Evolutionary conservation across 1,140 invertebrate genomes (phyloP).

Genomic region (Anoplophora glabripennis): DNA sequence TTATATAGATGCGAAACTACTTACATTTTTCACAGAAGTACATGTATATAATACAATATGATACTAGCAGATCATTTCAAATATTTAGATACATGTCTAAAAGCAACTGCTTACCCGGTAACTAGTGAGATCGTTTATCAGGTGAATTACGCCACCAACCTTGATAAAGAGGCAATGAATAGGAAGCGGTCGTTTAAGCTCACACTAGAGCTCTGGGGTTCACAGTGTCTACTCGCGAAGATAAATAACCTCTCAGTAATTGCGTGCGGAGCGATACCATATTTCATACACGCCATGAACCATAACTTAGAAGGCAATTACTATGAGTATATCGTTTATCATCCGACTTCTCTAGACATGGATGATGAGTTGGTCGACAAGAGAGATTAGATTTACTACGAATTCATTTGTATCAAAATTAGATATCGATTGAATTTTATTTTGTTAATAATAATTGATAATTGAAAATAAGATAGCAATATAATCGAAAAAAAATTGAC

Average conservation of each 20-base stretch:
- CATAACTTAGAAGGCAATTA: constrained; percentile 60
- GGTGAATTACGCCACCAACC: not conserved
- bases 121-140: no score
- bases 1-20: no score
- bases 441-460: no score
- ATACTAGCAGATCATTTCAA: no score
- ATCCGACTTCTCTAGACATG: constrained; percentile 38
- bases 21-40: no score
- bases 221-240: constrained; percentile 38
- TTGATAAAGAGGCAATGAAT: constrained; percentile 38
- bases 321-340: constrained; percentile 58
- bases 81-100: no score
- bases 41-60: no score
- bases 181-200: constrained; percentile 30
- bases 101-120: no score
- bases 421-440: no score
- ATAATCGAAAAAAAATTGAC: no score
- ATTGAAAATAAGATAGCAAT: no score
- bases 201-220: constrained; percentile 18
- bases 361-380: constrained; percentile 33
- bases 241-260: constrained; percentile 58
- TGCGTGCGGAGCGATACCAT: constrained; percentile 58
- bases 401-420: constrained; percentile 28
- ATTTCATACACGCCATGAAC: constrained; percentile 57
- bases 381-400: constrained; percentile 42